Percentiles rank a stretch among this genome's conserved stretches.
phyloP scores from a whole-genome alignment of 1,140 invertebrate genomes.

The Drosophila ficusphila region DNA sequence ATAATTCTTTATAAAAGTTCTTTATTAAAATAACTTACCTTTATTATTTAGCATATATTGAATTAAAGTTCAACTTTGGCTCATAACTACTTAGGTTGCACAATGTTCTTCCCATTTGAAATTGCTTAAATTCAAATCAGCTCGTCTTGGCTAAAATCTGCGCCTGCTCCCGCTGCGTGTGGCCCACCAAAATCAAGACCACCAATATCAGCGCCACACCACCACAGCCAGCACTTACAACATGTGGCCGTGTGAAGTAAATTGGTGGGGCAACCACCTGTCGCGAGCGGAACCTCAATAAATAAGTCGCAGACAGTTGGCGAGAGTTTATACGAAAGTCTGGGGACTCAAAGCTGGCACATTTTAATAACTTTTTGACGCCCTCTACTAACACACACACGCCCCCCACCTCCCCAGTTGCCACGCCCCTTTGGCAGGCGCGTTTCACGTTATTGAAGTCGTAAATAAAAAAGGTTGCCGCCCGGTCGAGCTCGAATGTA shows the following conservation, averaged over 20 bases:
- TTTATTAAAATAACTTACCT: too few species aligned
- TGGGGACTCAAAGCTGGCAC: conserved; percentile 50
- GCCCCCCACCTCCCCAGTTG: not conserved
- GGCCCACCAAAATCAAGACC: conserved; percentile 4
- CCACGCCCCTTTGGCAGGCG: conserved; percentile 40
- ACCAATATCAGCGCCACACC: conserved; percentile 1
- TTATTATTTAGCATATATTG: too few species aligned
- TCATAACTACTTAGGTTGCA: too few species aligned
- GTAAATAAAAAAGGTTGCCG: conserved; percentile 73
- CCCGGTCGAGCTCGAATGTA: conserved; percentile 48
- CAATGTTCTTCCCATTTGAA: not conserved
- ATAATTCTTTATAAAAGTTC: too few species aligned
- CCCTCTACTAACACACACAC: conserved; percentile 4
- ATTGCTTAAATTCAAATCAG: not conserved
- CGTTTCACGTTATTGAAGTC: conserved; percentile 74
- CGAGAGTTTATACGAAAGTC: conserved; percentile 4
- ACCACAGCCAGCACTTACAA: conserved; percentile 16
- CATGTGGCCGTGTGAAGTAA: conserved; percentile 22
- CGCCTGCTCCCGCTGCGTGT: not conserved
- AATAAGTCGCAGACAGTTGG: conserved; percentile 51
- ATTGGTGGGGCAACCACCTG: conserved; percentile 68
- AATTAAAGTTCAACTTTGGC: too few species aligned
- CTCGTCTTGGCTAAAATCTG: not conserved
- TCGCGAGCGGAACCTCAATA: conserved; percentile 63
- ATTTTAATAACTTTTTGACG: conserved; percentile 78